phyloP scores from a whole-genome alignment of 1,140 invertebrate genomes.

The Drosophila kohkoa region DNA sequence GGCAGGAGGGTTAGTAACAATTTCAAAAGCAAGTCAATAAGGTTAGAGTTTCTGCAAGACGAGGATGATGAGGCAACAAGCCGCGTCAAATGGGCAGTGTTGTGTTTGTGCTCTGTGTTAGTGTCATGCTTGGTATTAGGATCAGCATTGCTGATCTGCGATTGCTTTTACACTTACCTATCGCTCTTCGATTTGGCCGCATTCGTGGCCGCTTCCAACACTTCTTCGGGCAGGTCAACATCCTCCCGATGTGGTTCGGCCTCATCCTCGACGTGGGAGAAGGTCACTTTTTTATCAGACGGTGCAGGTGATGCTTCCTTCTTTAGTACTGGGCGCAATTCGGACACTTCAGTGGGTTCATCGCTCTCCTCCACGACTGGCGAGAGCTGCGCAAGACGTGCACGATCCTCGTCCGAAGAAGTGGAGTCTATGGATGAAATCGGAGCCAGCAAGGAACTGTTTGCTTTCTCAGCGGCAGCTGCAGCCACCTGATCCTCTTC shows the following conservation, averaged over 20 bases:
- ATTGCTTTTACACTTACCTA: constrained; percentile 59
- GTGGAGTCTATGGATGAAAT: constrained; percentile 82
- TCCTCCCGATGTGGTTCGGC: constrained; percentile 82
- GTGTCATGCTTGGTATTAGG: constrained; percentile 39
- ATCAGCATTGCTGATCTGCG: not conserved
- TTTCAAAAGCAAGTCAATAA: constrained; percentile 75
- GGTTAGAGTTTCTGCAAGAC: constrained; percentile 78
- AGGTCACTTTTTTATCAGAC: constrained; percentile 84
- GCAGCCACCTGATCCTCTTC: constrained; percentile 73
- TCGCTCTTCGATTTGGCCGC: constrained; percentile 69
- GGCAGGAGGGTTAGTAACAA: constrained; percentile 80
- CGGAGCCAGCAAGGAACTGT: constrained; percentile 63
- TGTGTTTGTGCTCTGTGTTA: constrained; percentile 53
- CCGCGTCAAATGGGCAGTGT: constrained; percentile 22
- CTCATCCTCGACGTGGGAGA: constrained; percentile 82
- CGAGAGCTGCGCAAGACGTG: constrained; percentile 61
- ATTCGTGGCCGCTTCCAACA: constrained; percentile 63
- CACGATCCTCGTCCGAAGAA: constrained; percentile 77
- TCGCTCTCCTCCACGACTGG: constrained; percentile 78
- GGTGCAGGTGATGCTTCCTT: constrained; percentile 81
- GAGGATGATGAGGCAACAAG: constrained; percentile 50
- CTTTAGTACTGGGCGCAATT: constrained; percentile 65
- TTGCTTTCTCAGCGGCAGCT: constrained; percentile 41
- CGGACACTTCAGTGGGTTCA: constrained; percentile 34
- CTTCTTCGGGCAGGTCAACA: constrained; percentile 74